phyloP scores from a whole-genome alignment of 1,140 invertebrate genomes.

The Laupala kohalensis region DNA sequence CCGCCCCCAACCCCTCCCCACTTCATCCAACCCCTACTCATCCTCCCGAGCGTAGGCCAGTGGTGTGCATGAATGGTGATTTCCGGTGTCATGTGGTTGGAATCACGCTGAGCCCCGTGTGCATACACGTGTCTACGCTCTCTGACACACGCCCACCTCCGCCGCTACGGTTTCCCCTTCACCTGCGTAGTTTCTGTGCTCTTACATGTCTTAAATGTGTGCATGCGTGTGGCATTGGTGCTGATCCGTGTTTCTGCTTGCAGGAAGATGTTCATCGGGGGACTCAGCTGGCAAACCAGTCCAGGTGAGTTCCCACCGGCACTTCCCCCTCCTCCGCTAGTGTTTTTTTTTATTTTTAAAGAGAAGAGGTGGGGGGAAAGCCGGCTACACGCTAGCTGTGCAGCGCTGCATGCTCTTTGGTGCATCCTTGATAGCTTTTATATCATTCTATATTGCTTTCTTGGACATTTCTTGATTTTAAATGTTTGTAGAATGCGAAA shows the following conservation, averaged over 20 bases:
- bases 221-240: background rate
- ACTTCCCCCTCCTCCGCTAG: background rate
- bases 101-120: background rate
- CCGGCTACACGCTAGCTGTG: too few species aligned
- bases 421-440: too few species aligned
- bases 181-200: background rate
- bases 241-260: constrained; percentile 29
- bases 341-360: background rate
- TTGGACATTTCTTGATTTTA: too few species aligned
- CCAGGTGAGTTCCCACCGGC: constrained; percentile 61
- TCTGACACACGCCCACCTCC: too few species aligned
- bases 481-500: too few species aligned
- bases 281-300: constrained; percentile 98
- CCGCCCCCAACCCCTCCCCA: too few species aligned
- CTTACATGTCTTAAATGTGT: background rate
- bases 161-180: too few species aligned
- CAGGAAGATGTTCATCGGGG: constrained; percentile 99
- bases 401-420: too few species aligned
- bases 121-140: background rate
- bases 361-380: background rate
- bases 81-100: background rate
- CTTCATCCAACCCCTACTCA: too few species aligned
- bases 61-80: background rate
- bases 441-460: too few species aligned
- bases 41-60: too few species aligned